Evolutionary conservation across 2,888 invertebrate species (phyloP).

Genomic region (Spilosoma lubricipeda): DNA sequence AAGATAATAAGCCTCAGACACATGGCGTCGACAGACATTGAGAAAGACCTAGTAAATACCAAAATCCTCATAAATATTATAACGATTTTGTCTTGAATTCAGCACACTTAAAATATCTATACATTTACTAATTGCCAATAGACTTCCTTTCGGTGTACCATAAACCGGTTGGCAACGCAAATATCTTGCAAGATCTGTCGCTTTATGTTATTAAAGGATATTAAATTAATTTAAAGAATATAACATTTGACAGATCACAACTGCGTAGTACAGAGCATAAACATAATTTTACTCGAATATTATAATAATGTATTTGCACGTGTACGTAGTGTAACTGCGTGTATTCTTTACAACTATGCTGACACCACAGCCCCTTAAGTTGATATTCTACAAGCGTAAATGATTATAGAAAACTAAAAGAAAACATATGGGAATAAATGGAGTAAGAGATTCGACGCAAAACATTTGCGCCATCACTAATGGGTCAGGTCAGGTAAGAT

Average conservation of each 20-base stretch:
- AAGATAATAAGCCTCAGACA: background rate
- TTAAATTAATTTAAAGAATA: background rate
- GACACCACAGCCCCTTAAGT: too few species aligned
- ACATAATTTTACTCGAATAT: background rate
- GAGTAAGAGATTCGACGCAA: too few species aligned
- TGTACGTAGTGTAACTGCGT: background rate
- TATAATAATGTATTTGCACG: background rate
- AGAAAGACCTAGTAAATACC: background rate
- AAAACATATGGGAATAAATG: too few species aligned
- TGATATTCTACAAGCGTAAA: too few species aligned
- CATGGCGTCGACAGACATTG: background rate
- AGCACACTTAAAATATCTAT: background rate
- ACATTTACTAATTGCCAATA: background rate
- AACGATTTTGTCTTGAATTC: background rate
- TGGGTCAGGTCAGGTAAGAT: too few species aligned
- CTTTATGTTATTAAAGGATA: background rate
- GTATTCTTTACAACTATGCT: background rate
- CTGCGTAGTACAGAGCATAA: background rate
- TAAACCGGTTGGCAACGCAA: conserved; percentile 2
- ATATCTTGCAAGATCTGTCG: background rate
- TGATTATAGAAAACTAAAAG: too few species aligned
- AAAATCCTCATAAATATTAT: background rate
- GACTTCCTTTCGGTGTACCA: conserved; percentile 1
- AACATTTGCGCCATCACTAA: too few species aligned
- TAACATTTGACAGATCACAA: background rate